Conservation (phyloP, 2,113 vertebrate species). For the Anoplopoma fimbria region DNA sequence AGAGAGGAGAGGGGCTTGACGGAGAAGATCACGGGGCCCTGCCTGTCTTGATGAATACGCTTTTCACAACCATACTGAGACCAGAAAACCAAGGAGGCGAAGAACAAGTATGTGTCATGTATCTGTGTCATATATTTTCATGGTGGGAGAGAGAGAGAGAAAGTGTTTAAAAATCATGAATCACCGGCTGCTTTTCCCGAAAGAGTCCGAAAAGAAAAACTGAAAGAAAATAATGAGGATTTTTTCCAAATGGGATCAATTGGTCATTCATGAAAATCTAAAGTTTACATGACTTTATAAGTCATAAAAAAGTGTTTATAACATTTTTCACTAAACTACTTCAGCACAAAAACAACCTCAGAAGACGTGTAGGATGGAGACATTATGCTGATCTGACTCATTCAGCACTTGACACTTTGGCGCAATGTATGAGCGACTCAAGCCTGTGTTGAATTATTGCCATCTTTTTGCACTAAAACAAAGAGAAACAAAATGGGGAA, state of each 20-base stretch:
- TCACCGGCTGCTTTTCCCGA: conserved; percentile 59
- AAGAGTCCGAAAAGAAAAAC: conserved; percentile 32
- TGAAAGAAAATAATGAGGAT: neutral
- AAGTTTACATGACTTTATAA: conserved; percentile 38
- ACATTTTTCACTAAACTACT: neutral
- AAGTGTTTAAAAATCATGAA: conserved; percentile 45
- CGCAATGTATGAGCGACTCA: conserved; percentile 7
- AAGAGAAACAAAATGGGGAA: conserved; percentile 40
- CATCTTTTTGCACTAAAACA: conserved; percentile 21
- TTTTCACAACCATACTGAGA: conserved; percentile 49
- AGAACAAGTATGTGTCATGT: conserved; percentile 55
- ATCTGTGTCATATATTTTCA: conserved; percentile 60
- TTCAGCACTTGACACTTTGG: conserved; percentile 28
- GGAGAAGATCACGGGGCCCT: conserved; percentile 44
- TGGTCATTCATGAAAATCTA: conserved; percentile 49
- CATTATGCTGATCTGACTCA: conserved; percentile 48
- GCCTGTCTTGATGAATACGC: conserved; percentile 41
- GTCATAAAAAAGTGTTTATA: conserved; percentile 1
- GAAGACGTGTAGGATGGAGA: conserved; percentile 51
- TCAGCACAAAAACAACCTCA: conserved; percentile 39
- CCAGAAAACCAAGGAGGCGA: conserved; percentile 52
- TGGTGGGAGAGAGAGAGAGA: conserved; percentile 10
- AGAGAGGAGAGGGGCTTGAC: conserved; percentile 52
- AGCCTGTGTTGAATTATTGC: conserved; percentile 28
- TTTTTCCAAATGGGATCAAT: conserved; percentile 13